These are phyloP conservation scores for Gallirallus australis DNA, from an alignment of 2,797 vertebrate species.

Conservation along the genomic window DNA sequence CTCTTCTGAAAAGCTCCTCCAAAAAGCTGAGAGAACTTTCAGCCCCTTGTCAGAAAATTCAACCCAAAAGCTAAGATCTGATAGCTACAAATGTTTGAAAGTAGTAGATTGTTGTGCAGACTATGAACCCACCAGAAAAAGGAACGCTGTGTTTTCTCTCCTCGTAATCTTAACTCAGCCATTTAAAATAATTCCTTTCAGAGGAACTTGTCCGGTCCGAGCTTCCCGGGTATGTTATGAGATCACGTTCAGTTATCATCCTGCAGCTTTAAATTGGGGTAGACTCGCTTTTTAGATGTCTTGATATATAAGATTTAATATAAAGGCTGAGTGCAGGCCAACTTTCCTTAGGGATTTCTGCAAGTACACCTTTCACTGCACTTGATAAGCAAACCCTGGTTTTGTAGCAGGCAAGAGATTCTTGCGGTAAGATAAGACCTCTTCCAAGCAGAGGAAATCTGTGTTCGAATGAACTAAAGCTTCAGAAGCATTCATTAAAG, in stretches of 20 bases:
- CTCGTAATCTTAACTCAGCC: not conserved
- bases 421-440: not conserved
- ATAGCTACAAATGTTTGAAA: not conserved
- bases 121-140: not conserved
- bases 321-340: not conserved
- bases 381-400: slow-evolving; percentile 15
- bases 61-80: not conserved
- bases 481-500: slow-evolving; percentile 14
- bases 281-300: not conserved
- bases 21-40: not conserved
- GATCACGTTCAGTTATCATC: not conserved
- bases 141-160: not conserved
- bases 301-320: not conserved
- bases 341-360: not conserved
- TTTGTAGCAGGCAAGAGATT: slow-evolving; percentile 25
- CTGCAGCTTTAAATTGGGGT: not conserved
- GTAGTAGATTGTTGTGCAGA: not conserved
- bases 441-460: not conserved
- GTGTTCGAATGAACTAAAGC: not conserved
- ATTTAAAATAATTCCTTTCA: not conserved
- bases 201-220: not conserved
- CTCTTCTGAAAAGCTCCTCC: not conserved
- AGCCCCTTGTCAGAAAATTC: not conserved
- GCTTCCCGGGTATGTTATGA: not conserved
- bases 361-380: slow-evolving; percentile 13